Base-by-base conservation (phyloP, 1,140 invertebrate genomes). In the Heterodera carotae region DNA sequence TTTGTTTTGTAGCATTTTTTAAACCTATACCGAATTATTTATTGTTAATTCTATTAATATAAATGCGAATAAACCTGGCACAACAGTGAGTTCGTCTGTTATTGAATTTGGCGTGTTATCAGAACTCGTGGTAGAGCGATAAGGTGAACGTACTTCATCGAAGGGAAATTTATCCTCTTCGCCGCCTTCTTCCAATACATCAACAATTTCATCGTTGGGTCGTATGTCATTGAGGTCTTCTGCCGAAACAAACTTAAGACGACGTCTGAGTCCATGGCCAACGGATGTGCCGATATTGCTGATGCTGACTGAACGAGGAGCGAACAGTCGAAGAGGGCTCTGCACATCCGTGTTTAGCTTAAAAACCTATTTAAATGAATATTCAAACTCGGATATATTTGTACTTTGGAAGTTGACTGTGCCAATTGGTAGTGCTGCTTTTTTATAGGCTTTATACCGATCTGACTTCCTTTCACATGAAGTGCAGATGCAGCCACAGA, bases 21-120 rank as follows among this genome's bases (percentile, higher is more conserved):
- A 7, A 43, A 43, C 39, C 39, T 43, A 43, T 10, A 43, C n/a
- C n/a, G 39, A 43, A 43, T 43, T 43, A 12, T 43, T 43, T 43
- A 43, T 43, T 43, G 39, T 12, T n/a, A n/a, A n/a, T n/a, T n/a
- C n/a, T n/a, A 56, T 15, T 56, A 56, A 22, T 56, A 5, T 56
- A 4, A 18, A 56, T 22, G 22, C 12, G 15, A 22, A 15, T 56
- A 29, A 71, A 59, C 75, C 72, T 78, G 76, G 76, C 33, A 76
- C 34, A 48, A 6, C n/a, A n/a, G 76, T 76, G 33, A 76, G 74
- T 75, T 76, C 76, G 53, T 72, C 66, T 31, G 76, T 76, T n/a
- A 76, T 76, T 6, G 76, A 76, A 76, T 76, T 76, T 29, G 76
- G 76, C 12, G 76, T 76, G 34, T 34, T 34, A 76, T 76, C 66